Conservation (phyloP, 35 echinoderm and acorn worm genomes). For the Ophiothrix spiculata region DNA sequence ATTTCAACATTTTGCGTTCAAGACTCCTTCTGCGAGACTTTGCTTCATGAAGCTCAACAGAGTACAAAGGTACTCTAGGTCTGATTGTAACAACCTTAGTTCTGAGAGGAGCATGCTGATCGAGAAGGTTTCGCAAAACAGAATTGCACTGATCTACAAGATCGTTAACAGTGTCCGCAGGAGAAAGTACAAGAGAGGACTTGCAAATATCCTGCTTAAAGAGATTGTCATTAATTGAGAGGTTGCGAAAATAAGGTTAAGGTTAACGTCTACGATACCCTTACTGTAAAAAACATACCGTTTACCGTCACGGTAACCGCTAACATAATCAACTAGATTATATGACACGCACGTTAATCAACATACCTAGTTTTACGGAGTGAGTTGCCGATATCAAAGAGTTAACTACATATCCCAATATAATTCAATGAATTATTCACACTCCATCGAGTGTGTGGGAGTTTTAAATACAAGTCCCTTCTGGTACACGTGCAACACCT, state of each 20-base stretch:
- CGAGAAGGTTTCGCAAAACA: constrained; percentile 15
- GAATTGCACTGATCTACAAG: neutral
- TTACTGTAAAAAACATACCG: too few relatives aligned
- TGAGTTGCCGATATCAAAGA: neutral
- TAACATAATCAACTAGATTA: too few relatives aligned
- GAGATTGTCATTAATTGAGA: neutral
- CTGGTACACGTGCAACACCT: too few relatives aligned
- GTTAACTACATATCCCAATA: too few relatives aligned
- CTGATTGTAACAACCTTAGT: constrained; percentile 10
- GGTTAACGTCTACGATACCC: too few relatives aligned
- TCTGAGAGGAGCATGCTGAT: constrained; percentile 27
- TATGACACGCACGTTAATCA: too few relatives aligned
- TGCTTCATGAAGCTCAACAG: constrained; percentile 17
- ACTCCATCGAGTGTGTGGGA: neutral
- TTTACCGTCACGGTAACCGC: too few relatives aligned
- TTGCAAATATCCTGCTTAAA: neutral
- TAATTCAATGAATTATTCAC: too few relatives aligned
- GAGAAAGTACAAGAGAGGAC: neutral
- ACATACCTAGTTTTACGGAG: too few relatives aligned
- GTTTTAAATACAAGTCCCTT: too few relatives aligned
- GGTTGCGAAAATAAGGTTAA: too few relatives aligned
- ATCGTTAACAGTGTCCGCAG: neutral
- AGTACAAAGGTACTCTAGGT: constrained; percentile 23
- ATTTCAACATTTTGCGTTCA: constrained; percentile 12
- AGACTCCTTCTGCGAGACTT: constrained; percentile 31